phyloP scores from a whole-genome alignment of 2,888 invertebrate species.

The Oegoconia quadripuncta region DNA sequence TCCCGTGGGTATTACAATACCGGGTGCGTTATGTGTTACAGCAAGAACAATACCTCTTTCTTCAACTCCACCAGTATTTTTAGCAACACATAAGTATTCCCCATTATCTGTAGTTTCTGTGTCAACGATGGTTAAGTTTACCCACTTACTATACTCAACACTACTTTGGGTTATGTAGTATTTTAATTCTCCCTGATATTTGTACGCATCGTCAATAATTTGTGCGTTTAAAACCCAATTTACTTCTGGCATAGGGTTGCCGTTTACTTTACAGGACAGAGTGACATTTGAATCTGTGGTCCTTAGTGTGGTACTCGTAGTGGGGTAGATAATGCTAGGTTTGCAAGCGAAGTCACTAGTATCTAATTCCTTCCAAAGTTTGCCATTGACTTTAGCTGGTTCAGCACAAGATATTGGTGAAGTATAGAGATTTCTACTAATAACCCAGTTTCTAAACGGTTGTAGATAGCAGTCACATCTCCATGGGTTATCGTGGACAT shows the following conservation, averaged over 20 bases:
- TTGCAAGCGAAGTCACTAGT: conserved; percentile 89
- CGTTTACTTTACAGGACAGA: conserved; percentile 85
- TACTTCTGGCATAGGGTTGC: conserved; percentile 87
- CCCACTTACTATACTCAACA: conserved; percentile 75
- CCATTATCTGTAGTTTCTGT: conserved; percentile 83
- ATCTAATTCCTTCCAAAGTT: conserved; percentile 85
- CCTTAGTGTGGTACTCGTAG: conserved; percentile 78
- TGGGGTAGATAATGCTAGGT: conserved; percentile 85
- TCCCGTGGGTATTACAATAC: conserved; percentile 63
- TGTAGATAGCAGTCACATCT: conserved; percentile 92
- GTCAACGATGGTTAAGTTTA: conserved; percentile 84
- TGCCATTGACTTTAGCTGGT: conserved; percentile 83
- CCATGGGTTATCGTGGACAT: conserved; percentile 91
- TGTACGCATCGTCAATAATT: conserved; percentile 75
- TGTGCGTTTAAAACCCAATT: conserved; percentile 85
- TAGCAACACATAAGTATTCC: conserved; percentile 88
- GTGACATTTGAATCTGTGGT: conserved; percentile 84
- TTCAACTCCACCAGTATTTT: conserved; percentile 88
- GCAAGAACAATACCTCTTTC: conserved; percentile 86
- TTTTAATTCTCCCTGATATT: conserved; percentile 70
- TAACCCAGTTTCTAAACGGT: conserved; percentile 87
- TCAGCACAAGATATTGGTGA: conserved; percentile 85
- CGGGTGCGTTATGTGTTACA: conserved; percentile 61
- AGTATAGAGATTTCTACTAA: conserved; percentile 85
- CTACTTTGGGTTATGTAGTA: conserved; percentile 58